Conservation (phyloP, 2,113 vertebrate genomes). For the Ranitomeya variabilis region DNA sequence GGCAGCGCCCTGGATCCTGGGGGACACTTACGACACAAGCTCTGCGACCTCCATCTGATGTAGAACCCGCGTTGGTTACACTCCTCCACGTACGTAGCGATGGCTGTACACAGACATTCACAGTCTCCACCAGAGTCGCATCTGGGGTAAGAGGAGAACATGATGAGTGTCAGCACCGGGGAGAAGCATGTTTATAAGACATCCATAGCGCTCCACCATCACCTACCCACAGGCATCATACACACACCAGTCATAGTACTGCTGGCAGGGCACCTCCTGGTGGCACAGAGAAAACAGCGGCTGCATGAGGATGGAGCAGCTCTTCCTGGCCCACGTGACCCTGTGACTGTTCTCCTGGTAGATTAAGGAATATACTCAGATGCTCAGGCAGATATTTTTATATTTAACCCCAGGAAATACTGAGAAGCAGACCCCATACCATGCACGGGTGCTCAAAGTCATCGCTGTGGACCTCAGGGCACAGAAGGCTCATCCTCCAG, state of each 20-base stretch:
- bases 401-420: not conserved
- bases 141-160: constrained; percentile 44
- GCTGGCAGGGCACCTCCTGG: constrained; percentile 77
- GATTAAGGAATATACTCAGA: not conserved
- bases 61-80: constrained; percentile 76
- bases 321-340: constrained; percentile 78
- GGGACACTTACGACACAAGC: constrained; percentile 83
- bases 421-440: constrained; percentile 59
- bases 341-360: constrained; percentile 76
- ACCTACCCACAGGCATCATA: constrained; percentile 88
- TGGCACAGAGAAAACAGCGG: constrained; percentile 79
- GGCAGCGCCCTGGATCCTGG: not conserved
- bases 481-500: constrained; percentile 87
- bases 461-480: constrained; percentile 77
- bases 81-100: constrained; percentile 84
- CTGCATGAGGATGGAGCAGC: constrained; percentile 76
- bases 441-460: constrained; percentile 80
- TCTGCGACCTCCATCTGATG: constrained; percentile 86
- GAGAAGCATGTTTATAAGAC: not conserved
- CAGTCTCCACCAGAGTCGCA: constrained; percentile 86
- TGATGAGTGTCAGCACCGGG: not conserved
- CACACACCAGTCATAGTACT: constrained; percentile 87
- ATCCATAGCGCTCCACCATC: not conserved
- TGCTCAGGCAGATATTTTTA: not conserved
- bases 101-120: constrained; percentile 88